Base-by-base conservation (phyloP, 2,113 vertebrate genomes). In the Cyanoramphus novaezelandiae region DNA sequence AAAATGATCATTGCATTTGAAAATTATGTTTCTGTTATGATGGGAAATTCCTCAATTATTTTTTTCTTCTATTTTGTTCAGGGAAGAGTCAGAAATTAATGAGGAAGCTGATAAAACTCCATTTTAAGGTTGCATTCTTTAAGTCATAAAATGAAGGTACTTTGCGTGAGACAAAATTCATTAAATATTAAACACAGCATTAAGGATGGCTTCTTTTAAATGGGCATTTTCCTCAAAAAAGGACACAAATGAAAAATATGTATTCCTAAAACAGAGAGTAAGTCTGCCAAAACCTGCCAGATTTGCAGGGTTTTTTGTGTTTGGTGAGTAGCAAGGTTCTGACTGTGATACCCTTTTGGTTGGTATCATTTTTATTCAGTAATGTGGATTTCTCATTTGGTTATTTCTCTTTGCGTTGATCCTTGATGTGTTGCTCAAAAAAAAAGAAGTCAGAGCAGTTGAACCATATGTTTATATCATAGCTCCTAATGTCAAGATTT, bases 401-500 rank as follows among this genome's bases (percentile, higher is more conserved):
- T 82, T 82, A 60, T 90, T 96, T 96, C 55, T 95, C 70, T 85
- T 91, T 84, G 64, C 5, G 0, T 63, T 77, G 87, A 75, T 90
- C 83, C 68, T 93, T 92, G 63, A 88, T 89, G 52, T 27, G 21
- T 86, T 78, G 55, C 17, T 67, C 97, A 87, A 90, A 90, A 50
- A 27, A 87, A 67, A 70, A 70, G 33, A 44, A 86, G 44, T 70
- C 70, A 41, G n/a, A 94, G 91, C 93, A 96, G 86, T 77, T 82
- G 90, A 81, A 94, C 81, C 72, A 44, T 95, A 91, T 96, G 88
- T 94, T 96, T 97, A 88, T 96, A 79, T 96, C 96, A 94, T 97
- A 90, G 49, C 72, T 94, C 88, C 86, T 93, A 82, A 94, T 97
- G 96, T 97, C 77, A 96, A 94, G 95, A 92, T 96, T 93, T 85